Evolutionary conservation across 1,140 invertebrate species (phyloP).

Genomic region (Ridgeia piscesae): DNA sequence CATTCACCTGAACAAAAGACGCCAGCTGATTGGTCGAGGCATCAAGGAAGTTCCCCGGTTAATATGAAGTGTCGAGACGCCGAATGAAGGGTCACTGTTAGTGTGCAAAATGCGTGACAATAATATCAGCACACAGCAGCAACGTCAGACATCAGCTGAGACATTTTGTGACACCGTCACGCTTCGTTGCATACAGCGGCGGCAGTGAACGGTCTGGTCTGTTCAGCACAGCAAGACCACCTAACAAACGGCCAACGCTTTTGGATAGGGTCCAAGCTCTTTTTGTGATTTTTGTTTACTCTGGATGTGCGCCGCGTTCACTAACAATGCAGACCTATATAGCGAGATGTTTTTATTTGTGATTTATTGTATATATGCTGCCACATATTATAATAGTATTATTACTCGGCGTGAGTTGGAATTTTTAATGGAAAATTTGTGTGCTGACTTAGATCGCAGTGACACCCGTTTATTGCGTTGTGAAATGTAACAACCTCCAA

Average conservation of each 20-base stretch:
- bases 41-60: background rate
- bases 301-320: background rate
- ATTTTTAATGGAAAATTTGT: background rate
- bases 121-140: background rate
- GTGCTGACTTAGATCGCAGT: background rate
- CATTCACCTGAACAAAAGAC: background rate
- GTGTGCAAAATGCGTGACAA: background rate
- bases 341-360: background rate
- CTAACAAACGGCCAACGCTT: background rate
- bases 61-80: background rate
- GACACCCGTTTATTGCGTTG: background rate
- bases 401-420: background rate
- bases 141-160: background rate
- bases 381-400: background rate
- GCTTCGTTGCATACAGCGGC: background rate
- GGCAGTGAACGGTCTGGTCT: background rate
- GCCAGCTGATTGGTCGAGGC: background rate
- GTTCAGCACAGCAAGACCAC: background rate
- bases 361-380: background rate
- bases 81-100: background rate
- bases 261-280: background rate
- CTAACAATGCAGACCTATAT: background rate
- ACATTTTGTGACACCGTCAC: background rate
- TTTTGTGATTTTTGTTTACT: background rate
- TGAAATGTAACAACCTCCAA: background rate